Evolutionary conservation across 2,113 vertebrate species (phyloP).

Genomic region (Terrapene triunguis): DNA sequence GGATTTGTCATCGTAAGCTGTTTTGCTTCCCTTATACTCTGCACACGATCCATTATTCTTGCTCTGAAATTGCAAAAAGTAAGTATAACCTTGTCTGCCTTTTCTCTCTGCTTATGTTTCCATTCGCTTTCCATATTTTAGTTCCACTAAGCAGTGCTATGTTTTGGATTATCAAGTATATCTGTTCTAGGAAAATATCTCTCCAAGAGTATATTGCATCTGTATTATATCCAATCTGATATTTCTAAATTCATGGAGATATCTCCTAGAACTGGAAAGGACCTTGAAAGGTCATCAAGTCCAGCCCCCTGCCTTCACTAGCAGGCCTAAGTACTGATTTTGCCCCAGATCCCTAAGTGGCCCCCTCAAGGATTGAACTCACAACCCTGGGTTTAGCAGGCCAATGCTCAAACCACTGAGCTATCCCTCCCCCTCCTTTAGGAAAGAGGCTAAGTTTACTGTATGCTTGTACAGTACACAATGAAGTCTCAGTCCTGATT

Average conservation of each 20-base stretch:
- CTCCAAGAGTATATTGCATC: not conserved
- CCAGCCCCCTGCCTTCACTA: too few species aligned
- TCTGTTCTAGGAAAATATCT: not conserved
- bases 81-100: not conserved
- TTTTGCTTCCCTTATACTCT: constrained; percentile 90
- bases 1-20: constrained; percentile 90
- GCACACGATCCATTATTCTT: constrained; percentile 92
- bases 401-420: too few species aligned
- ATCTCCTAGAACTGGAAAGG: too few species aligned
- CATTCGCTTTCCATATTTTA: not conserved
- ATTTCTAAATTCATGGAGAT: too few species aligned
- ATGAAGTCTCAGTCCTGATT: not conserved
- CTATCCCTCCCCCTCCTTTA: not conserved
- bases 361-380: too few species aligned
- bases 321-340: too few species aligned
- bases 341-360: too few species aligned
- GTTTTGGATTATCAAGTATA: not conserved
- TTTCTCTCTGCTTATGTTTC: not conserved
- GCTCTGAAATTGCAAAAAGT: constrained; percentile 91
- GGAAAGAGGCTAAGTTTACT: not conserved
- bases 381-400: too few species aligned
- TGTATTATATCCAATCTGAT: not conserved
- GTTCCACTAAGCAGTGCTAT: not conserved
- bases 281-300: too few species aligned
- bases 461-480: not conserved